These are phyloP conservation scores for Boleophthalmus pectinirostris DNA, from an alignment of 2,113 vertebrate genomes.

Conservation along the genomic window DNA sequence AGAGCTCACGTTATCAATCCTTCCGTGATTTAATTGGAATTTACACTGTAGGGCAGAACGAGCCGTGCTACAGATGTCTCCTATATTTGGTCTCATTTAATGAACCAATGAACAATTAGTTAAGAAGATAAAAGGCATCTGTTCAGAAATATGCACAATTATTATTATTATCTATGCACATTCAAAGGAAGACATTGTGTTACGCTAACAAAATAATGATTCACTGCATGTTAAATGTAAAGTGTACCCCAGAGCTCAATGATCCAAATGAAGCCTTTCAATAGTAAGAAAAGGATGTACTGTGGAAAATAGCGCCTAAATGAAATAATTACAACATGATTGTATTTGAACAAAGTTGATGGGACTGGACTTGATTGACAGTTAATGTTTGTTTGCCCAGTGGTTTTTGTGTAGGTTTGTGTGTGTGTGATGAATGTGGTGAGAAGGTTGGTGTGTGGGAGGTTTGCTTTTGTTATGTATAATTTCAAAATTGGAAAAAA, in stretches of 20 bases:
- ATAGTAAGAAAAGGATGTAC: too few species aligned
- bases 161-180: neutral
- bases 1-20: slow-evolving; percentile 1
- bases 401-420: too few species aligned
- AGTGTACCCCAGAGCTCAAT: neutral
- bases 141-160: slow-evolving; percentile 1
- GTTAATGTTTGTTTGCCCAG: too few species aligned
- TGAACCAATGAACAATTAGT: slow-evolving; percentile 10
- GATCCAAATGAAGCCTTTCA: neutral
- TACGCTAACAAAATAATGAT: neutral
- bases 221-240: neutral
- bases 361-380: neutral
- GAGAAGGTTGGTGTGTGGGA: too few species aligned
- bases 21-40: slow-evolving; percentile 8
- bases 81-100: slow-evolving; percentile 13
- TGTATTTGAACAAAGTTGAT: too few species aligned
- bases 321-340: too few species aligned
- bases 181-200: neutral
- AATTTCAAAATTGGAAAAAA: too few species aligned
- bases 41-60: slow-evolving; percentile 13
- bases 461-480: too few species aligned
- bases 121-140: slow-evolving; percentile 12
- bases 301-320: too few species aligned
- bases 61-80: slow-evolving; percentile 1
- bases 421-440: too few species aligned